A percentile compares a stretch with the other conserved stretches of the same genome.
phyloP scores from a whole-genome alignment of 2,888 invertebrate genomes.

The Cheilosia variabilis region DNA sequence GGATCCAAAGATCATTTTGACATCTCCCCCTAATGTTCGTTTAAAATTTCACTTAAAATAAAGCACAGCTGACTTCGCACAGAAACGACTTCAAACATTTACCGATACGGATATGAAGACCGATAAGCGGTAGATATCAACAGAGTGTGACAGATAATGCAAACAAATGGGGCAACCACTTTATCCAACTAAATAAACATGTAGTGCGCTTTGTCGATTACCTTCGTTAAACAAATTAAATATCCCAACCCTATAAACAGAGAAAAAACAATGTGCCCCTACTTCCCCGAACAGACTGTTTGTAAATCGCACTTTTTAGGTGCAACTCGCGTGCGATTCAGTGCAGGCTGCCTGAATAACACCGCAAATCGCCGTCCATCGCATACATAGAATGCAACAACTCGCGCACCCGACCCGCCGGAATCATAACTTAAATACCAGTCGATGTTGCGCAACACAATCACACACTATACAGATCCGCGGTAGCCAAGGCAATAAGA shows the following conservation, averaged over 20 bases:
- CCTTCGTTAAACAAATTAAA: not conserved
- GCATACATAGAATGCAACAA: slow-evolving; percentile 42
- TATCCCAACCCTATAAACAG: not conserved
- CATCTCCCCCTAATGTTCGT: no score
- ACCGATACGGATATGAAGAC: no score
- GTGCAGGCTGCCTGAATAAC: slow-evolving; percentile 25
- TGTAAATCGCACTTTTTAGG: slow-evolving; percentile 7
- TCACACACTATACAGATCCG: slow-evolving; percentile 7
- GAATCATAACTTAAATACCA: slow-evolving; percentile 61
- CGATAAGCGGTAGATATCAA: no score
- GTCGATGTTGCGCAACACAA: slow-evolving; percentile 54
- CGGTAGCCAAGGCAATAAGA: slow-evolving; percentile 42
- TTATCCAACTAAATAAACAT: not conserved
- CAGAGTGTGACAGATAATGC: not conserved
- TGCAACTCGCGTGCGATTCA: slow-evolving; percentile 19
- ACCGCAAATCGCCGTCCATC: slow-evolving; percentile 17
- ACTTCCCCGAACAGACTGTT: slow-evolving; percentile 52
- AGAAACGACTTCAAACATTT: no score
- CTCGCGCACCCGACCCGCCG: not conserved
- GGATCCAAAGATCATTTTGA: no score
- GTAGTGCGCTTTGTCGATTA: not conserved
- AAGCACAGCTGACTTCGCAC: no score
- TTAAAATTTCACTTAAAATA: no score
- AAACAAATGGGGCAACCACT: not conserved
- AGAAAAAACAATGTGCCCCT: not conserved